A percentile compares a stretch with the other conserved stretches of the same genome.
Conservation (phyloP, 1,140 invertebrate genomes). For the Bombus breviceps region DNA sequence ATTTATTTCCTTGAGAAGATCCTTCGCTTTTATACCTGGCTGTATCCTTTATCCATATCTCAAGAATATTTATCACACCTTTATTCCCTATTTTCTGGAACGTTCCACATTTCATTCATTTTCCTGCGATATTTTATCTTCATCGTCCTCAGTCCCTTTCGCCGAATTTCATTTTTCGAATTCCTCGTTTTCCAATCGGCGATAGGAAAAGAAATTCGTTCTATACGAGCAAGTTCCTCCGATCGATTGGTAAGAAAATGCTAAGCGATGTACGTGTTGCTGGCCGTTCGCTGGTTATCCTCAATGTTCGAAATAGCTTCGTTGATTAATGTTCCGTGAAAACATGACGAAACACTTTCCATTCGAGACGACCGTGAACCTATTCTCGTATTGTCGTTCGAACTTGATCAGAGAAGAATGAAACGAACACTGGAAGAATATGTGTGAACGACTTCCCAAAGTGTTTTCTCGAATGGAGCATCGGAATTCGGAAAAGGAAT, state of each 20-base stretch:
- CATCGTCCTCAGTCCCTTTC: no score
- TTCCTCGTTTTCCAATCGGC: neutral
- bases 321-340: conserved; percentile 25
- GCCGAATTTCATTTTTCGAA: neutral
- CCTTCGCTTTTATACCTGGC: neutral
- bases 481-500: neutral
- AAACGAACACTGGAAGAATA: neutral
- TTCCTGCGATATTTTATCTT: no score
- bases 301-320: neutral
- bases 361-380: neutral
- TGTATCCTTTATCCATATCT: neutral
- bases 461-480: neutral
- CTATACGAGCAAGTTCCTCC: no score
- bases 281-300: neutral
- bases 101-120: neutral
- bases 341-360: conserved; percentile 28
- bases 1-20: neutral
- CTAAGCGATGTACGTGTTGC: neutral
- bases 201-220: neutral
- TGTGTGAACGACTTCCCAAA: no score
- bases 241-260: neutral
- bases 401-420: neutral
- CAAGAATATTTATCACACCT: no score
- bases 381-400: conserved; percentile 3
- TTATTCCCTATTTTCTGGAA: neutral